Evolutionary conservation across 1,140 invertebrate genomes (phyloP).

Genomic region (Drosophila malerkotliana): DNA sequence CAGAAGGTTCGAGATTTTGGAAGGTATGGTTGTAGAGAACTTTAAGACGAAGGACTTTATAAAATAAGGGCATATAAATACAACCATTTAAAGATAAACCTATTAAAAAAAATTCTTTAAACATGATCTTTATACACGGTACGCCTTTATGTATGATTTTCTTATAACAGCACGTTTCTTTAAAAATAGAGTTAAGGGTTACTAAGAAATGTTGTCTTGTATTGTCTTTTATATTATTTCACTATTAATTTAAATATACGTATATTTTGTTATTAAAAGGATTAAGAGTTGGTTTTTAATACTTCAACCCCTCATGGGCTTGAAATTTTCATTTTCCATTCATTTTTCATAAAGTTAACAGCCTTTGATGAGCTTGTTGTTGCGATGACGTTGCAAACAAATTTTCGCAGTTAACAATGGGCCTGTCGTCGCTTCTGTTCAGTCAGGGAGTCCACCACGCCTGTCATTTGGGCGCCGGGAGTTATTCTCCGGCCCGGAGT

Average conservation of each 20-base stretch:
- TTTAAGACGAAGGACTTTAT: not conserved
- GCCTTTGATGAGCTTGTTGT: slow-evolving; percentile 65
- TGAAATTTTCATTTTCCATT: slow-evolving; percentile 36
- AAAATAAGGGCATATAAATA: not conserved
- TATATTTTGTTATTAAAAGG: too few species aligned
- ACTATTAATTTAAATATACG: too few species aligned
- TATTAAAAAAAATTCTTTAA: too few species aligned
- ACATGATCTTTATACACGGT: too few species aligned
- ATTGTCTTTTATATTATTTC: too few species aligned
- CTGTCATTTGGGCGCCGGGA: slow-evolving; percentile 41
- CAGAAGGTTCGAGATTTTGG: not conserved
- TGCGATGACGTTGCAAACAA: slow-evolving; percentile 77
- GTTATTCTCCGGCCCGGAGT: slow-evolving; percentile 31
- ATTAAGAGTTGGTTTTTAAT: too few species aligned
- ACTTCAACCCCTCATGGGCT: slow-evolving; percentile 8
- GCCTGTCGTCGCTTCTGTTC: slow-evolving; percentile 51
- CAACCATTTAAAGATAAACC: not conserved
- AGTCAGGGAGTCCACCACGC: slow-evolving; percentile 32
- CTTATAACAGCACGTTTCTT: too few species aligned
- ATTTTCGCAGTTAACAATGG: slow-evolving; percentile 71
- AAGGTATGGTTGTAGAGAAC: not conserved
- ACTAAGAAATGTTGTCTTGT: too few species aligned
- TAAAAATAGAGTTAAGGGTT: too few species aligned
- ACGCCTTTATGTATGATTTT: too few species aligned
- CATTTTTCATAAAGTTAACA: slow-evolving; percentile 81